Evolutionary conservation across 2,113 vertebrate species (phyloP), one percentile per base, ranked within the genome.

Genomic region (Sarotherodon lohbergeri): DNA sequence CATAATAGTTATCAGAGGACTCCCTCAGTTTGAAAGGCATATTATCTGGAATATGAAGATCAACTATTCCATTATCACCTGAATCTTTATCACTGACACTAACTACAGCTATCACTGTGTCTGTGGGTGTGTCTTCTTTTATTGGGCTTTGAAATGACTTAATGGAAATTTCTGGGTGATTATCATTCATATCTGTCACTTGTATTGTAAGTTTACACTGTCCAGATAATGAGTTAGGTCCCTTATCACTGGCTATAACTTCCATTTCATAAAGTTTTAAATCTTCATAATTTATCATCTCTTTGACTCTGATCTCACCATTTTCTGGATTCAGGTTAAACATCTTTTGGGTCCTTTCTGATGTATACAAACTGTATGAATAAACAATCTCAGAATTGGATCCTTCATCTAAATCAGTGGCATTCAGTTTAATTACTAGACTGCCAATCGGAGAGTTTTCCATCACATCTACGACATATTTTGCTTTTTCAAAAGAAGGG

Each of bases 201-300:
- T 94, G 93, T 54, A 97, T 88, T 6, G 94, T 93, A 5, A 91
- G 16, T 81, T 83, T 96, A 43, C 97, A 97, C 56, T 97, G 95
- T 1, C 86, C 88, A 4, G 94, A 95, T 29, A 96, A 57, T 24
- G 81, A 29, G 24, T 81, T 91, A 6, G 4, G 91, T 85, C 95
- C 96, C 79, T 94, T 96, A 7, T 97, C 91, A 12, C 52, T 86
- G 27, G 97, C 92, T 83, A 94, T 93, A 32, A 94, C 78, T 7
- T 95, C 94, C 92, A 97, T 94, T 6, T 96, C 96, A 92, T 96
- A 96, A 29, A 95, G 80, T 41, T 78, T 88, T 6, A 91, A 85
- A 48, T 95, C 91, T 84, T 98, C 97, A 87, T 96, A 97, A 90
- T 97, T 97, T 12, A 97, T 88, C 54, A 91, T 85, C 11, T 81